phyloP scores from a whole-genome alignment of 2,113 vertebrate species.

The Cygnus atratus region DNA sequence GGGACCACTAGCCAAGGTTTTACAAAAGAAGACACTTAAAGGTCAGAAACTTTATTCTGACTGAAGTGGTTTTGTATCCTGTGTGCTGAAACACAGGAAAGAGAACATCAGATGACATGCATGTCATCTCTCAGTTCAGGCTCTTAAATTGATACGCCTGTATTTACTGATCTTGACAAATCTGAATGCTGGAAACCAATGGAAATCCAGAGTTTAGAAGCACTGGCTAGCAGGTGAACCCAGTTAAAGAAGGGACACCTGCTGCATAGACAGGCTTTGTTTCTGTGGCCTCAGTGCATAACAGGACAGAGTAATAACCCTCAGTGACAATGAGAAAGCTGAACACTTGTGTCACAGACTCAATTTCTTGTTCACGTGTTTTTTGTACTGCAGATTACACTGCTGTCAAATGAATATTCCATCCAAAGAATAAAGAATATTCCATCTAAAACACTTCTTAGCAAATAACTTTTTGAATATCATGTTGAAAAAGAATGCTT shows the following conservation, averaged over 20 bases:
- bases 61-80: background rate
- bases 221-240: background rate
- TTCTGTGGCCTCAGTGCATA: rapidly evolving
- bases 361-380: background rate
- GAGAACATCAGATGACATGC: background rate
- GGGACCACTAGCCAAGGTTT: background rate
- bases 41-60: background rate
- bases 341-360: background rate
- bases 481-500: background rate
- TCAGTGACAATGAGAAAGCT: background rate
- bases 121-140: background rate
- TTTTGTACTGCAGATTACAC: background rate
- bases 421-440: too few relatives aligned
- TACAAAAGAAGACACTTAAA: background rate
- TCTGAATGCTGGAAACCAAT: background rate
- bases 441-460: too few relatives aligned
- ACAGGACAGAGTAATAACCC: background rate
- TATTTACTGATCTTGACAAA: background rate
- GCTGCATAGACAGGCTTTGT: background rate
- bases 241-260: background rate
- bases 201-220: background rate
- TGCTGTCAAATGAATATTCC: background rate
- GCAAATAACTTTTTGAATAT: background rate
- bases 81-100: background rate
- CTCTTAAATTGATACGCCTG: background rate